These are phyloP conservation scores for Lydus trimaculatus DNA, from an alignment of 2,888 invertebrate species.

Conservation along the genomic window DNA sequence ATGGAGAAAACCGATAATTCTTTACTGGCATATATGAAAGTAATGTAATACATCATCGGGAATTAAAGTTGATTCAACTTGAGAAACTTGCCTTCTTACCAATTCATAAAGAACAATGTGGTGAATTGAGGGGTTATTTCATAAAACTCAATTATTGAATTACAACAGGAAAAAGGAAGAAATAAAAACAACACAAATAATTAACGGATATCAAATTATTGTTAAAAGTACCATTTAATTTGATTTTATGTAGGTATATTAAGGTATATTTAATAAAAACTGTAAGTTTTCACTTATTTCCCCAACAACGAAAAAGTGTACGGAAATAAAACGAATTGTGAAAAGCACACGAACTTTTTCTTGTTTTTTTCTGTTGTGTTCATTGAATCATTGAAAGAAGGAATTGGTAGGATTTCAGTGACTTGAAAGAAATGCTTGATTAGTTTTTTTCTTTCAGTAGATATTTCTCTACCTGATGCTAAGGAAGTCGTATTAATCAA, in stretches of 20 bases:
- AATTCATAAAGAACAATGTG: neutral
- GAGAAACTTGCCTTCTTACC: neutral
- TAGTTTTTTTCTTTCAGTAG: neutral
- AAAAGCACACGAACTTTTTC: neutral
- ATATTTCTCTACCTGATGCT: no score
- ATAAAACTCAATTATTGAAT: no score
- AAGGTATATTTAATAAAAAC: no score
- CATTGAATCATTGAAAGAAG: conserved; percentile 13
- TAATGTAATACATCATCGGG: neutral
- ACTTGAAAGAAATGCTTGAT: neutral
- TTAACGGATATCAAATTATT: neutral
- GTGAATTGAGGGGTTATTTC: neutral
- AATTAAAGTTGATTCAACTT: neutral
- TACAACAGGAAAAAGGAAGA: neutral
- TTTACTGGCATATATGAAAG: neutral
- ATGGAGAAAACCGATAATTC: neutral
- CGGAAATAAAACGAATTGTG: neutral
- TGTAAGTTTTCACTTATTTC: neutral
- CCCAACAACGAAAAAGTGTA: neutral
- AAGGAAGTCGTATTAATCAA: no score
- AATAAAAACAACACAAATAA: neutral
- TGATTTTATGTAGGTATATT: no score
- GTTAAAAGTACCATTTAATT: neutral
- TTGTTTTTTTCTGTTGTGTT: neutral
- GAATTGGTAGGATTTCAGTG: conserved; percentile 10